phyloP scores from a whole-genome alignment of 37 sponge, comb jelly and placozoan genomes.

The Cliona cf. orientalis region DNA sequence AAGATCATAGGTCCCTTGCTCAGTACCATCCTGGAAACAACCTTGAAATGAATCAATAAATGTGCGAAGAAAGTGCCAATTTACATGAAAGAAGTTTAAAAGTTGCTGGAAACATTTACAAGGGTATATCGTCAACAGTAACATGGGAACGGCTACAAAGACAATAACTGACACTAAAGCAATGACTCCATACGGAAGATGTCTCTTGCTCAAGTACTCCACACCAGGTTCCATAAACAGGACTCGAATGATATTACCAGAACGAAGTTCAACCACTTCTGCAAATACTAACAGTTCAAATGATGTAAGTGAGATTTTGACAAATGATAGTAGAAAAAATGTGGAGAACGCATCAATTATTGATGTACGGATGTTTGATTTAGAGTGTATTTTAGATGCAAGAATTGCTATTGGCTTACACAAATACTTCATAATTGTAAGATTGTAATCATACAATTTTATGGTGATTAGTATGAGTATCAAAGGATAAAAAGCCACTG shows the following conservation, averaged over 20 bases:
- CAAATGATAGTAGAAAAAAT: slow-evolving; percentile 62
- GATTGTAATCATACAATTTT: not conserved
- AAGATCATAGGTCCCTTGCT: slow-evolving; percentile 18
- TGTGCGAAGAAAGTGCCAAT: not conserved
- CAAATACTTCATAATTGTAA: not conserved
- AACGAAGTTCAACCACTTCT: no score
- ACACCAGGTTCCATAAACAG: slow-evolving; percentile 28
- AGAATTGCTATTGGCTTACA: slow-evolving; percentile 11
- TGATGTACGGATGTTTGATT: slow-evolving; percentile 34
- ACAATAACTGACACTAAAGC: slow-evolving; percentile 4
- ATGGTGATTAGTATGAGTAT: not conserved
- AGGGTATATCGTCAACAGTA: slow-evolving; percentile 44
- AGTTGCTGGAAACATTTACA: not conserved
- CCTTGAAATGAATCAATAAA: slow-evolving; percentile 59
- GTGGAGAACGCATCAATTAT: slow-evolving; percentile 57
- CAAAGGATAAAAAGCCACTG: slow-evolving; percentile 14
- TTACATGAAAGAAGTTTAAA: not conserved
- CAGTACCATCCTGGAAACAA: slow-evolving; percentile 57
- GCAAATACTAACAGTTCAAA: not conserved
- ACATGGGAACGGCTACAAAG: slow-evolving; percentile 30
- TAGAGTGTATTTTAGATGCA: slow-evolving; percentile 3
- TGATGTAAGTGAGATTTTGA: slow-evolving; percentile 43
- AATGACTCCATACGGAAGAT: slow-evolving; percentile 29
- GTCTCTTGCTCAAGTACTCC: slow-evolving; percentile 12
- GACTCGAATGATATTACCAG: no score